Evolutionary conservation across 2,888 invertebrate genomes (phyloP).

Genomic region (Drosophila subsilvestris): DNA sequence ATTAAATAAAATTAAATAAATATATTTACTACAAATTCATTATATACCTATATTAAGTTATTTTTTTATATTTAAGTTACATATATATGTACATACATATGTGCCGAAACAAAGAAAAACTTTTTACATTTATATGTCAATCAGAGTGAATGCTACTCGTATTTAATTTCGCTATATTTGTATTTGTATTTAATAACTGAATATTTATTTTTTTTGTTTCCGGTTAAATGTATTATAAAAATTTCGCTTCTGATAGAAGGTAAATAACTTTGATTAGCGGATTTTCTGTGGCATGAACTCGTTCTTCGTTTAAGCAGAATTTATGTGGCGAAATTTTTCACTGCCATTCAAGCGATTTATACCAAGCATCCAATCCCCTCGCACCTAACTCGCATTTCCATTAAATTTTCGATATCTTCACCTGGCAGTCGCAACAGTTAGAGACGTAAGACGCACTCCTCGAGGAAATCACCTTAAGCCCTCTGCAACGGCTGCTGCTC

Average conservation of each 20-base stretch:
- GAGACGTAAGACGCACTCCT: slow-evolving; percentile 9
- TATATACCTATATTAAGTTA: too few relatives aligned
- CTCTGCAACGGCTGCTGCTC: slow-evolving; percentile 7
- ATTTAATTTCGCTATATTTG: too few relatives aligned
- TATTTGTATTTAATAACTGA: too few relatives aligned
- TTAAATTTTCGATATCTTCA: slow-evolving; percentile 5
- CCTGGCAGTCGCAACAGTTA: slow-evolving; percentile 12
- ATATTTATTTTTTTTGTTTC: too few relatives aligned
- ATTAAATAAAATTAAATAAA: too few relatives aligned
- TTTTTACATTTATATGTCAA: too few relatives aligned
- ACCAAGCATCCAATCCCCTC: not conserved
- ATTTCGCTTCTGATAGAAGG: not conserved
- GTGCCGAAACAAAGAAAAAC: too few relatives aligned
- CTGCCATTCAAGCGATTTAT: not conserved
- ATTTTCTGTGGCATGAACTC: not conserved
- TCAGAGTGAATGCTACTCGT: too few relatives aligned
- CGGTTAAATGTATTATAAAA: too few relatives aligned
- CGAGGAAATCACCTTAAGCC: slow-evolving; percentile 12
- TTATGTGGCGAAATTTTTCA: not conserved
- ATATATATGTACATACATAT: too few relatives aligned
- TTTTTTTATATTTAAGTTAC: too few relatives aligned
- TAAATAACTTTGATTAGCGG: not conserved
- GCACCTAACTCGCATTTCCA: not conserved
- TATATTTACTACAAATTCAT: too few relatives aligned
- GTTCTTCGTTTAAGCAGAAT: not conserved